Percentiles rank a stretch among this genome's conserved stretches.
phyloP scores from a whole-genome alignment of 2,888 invertebrate species.

The Urechis unicinctus region DNA sequence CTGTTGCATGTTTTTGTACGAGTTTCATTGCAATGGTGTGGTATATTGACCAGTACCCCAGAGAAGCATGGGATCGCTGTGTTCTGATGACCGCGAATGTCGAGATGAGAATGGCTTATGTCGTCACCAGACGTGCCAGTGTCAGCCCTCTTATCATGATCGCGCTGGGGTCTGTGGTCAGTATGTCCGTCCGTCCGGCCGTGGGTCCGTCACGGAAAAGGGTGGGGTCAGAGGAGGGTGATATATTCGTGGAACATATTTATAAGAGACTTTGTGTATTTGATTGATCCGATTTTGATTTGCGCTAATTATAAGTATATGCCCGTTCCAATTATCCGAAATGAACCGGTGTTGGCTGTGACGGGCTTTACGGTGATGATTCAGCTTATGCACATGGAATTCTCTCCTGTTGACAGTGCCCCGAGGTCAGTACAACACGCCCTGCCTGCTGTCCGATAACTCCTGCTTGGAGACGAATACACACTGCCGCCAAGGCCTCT shows the following conservation, averaged over 20 bases:
- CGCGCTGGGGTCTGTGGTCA: constrained; percentile 17
- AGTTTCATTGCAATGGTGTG: no score
- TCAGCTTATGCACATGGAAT: neutral
- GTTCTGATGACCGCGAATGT: constrained; percentile 10
- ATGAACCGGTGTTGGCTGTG: no score
- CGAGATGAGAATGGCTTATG: constrained; percentile 15
- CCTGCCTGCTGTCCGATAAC: constrained; percentile 15
- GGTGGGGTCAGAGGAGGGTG: no score
- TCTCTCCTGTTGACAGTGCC: constrained; percentile 2
- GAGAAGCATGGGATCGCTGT: constrained; percentile 13
- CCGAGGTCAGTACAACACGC: constrained; percentile 17
- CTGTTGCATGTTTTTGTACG: no score
- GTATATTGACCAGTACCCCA: constrained; percentile 12
- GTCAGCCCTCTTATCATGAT: constrained; percentile 14
- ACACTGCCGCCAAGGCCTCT: constrained; percentile 15
- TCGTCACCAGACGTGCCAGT: constrained; percentile 9
- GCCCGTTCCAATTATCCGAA: no score
- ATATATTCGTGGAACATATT: no score
- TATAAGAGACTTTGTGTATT: no score
- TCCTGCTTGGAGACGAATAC: constrained; percentile 17
- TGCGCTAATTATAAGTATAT: no score
- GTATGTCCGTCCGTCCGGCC: no score
- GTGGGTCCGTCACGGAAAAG: no score
- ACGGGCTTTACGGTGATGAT: no score
- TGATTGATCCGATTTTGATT: no score